Conservation (phyloP, 2,888 invertebrate genomes). For the Melanostoma mellinum region DNA sequence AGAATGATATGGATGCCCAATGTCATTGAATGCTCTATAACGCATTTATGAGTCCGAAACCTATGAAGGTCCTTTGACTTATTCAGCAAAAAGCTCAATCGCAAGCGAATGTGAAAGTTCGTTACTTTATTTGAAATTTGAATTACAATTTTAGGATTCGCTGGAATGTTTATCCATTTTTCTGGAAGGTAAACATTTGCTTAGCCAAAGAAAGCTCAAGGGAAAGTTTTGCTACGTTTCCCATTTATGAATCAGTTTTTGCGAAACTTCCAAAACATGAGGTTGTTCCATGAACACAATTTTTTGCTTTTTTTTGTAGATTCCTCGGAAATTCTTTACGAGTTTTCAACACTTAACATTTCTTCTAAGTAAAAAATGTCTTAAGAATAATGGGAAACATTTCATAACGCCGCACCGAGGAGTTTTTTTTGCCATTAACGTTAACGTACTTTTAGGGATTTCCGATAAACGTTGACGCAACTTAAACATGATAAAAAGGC, state of each 20-base stretch:
- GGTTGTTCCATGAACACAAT: no score
- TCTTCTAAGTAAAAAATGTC: not conserved
- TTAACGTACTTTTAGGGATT: constrained; percentile 46
- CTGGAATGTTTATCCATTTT: constrained; percentile 17
- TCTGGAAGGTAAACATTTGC: constrained; percentile 2
- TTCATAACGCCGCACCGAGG: constrained; percentile 22
- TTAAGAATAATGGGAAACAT: constrained; percentile 7
- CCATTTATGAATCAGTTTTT: no score
- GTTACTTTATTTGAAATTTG: constrained; percentile 57
- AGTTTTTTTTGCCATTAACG: constrained; percentile 43
- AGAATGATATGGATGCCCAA: constrained; percentile 41
- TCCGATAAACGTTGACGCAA: constrained; percentile 21
- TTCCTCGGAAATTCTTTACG: no score
- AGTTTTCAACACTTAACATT: no score
- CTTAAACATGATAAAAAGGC: constrained; percentile 28
- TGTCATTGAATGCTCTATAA: constrained; percentile 41
- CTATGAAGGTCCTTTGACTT: constrained; percentile 8
- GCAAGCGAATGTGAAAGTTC: constrained; percentile 15
- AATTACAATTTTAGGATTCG: constrained; percentile 11
- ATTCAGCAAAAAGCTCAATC: constrained; percentile 60
- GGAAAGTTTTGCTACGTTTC: not conserved
- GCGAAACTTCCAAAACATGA: not conserved
- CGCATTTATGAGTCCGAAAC: not conserved
- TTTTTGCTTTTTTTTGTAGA: no score
- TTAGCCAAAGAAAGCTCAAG: constrained; percentile 8